Conservation (phyloP, 2,113 vertebrate species). For the Delphinapterus leucas region DNA sequence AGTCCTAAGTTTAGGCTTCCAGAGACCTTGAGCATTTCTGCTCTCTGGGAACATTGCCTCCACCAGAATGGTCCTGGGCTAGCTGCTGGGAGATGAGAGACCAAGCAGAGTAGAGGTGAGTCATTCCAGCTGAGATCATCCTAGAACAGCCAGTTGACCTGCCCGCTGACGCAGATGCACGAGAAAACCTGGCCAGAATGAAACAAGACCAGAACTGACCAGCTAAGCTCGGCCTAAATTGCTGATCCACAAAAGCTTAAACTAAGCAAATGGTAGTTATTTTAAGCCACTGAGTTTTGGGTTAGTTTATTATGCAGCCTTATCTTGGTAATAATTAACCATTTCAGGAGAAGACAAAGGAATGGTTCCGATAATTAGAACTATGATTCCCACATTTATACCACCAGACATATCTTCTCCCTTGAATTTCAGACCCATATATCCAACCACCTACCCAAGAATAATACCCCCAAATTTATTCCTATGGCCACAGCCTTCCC, state of each 20-base stretch:
- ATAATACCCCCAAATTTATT: not conserved
- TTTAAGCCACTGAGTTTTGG: not conserved
- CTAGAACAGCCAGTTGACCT: not conserved
- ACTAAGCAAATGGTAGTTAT: not conserved
- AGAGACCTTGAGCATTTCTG: not conserved
- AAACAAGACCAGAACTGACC: not conserved
- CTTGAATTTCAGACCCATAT: not conserved
- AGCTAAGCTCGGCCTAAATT: not conserved
- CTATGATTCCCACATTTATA: not conserved
- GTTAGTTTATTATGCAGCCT: not conserved
- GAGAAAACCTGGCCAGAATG: not conserved
- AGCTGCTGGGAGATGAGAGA: not conserved
- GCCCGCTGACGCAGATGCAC: not conserved
- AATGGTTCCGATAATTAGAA: not conserved
- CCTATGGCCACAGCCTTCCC: not conserved
- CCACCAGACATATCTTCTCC: not conserved
- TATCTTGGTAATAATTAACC: not conserved
- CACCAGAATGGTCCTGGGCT: not conserved
- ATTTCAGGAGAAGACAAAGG: not conserved
- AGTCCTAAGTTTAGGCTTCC: not conserved
- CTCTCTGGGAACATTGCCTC: not conserved
- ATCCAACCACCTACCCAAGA: not conserved
- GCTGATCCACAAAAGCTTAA: not conserved
- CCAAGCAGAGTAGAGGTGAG: rapidly evolving
- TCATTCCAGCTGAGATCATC: too few species aligned